Conservation (phyloP, 2,797 vertebrate genomes). For the Falco cherrug region DNA sequence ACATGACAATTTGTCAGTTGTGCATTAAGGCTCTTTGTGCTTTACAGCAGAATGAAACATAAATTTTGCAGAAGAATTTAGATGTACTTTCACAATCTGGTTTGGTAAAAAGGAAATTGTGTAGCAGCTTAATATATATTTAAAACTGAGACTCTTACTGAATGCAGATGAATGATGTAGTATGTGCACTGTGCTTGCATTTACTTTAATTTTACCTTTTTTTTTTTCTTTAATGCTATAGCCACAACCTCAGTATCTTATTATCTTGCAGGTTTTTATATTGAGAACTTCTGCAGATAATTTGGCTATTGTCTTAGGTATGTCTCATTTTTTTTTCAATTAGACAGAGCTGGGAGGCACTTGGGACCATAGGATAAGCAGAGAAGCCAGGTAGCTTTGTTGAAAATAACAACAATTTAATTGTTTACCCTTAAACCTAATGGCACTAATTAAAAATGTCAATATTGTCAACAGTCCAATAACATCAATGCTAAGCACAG, state of each 20-base stretch:
- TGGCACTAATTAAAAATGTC: not conserved
- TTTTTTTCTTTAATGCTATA: not conserved
- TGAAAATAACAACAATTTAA: not conserved
- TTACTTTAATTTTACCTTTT: not conserved
- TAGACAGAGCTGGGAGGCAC: not conserved
- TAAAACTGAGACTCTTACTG: not conserved
- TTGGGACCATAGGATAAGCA: not conserved
- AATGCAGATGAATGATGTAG: not conserved
- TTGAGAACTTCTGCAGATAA: not conserved
- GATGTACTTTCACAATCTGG: constrained; percentile 24
- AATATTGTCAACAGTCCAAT: not conserved
- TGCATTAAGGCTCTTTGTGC: constrained; percentile 14
- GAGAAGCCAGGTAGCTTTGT: not conserved
- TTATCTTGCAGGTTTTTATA: not conserved
- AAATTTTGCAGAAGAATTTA: constrained; percentile 27
- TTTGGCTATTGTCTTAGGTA: not conserved
- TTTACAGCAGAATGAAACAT: constrained; percentile 17
- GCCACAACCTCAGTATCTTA: not conserved
- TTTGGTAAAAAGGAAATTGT: not conserved
- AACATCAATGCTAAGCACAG: not conserved
- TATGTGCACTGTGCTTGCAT: not conserved
- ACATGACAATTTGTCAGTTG: constrained; percentile 19
- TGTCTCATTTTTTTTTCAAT: not conserved
- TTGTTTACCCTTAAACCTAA: not conserved
- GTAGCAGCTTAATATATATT: not conserved